Evolutionary conservation across 2,797 vertebrate species (phyloP).

Genomic region (Agapornis canus): DNA sequence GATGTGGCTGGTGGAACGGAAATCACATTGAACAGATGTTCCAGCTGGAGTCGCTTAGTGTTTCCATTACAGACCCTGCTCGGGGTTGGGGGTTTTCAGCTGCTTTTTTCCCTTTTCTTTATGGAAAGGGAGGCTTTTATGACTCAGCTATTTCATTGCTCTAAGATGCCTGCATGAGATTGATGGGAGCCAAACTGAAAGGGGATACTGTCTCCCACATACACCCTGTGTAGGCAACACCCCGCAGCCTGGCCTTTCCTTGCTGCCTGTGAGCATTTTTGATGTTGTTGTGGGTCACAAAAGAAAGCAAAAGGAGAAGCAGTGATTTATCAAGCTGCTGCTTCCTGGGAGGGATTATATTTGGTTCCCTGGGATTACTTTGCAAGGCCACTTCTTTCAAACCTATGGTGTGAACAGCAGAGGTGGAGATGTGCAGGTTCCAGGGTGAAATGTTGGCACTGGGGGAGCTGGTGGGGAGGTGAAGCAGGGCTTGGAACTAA

Average conservation of each 20-base stretch:
- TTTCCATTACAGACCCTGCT: constrained; percentile 51
- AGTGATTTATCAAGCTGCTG: neutral
- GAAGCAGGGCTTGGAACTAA: neutral
- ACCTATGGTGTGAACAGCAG: neutral
- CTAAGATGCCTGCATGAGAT: neutral
- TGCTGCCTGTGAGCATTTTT: neutral
- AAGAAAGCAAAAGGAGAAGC: neutral
- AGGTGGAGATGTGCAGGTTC: neutral
- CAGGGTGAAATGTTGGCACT: neutral
- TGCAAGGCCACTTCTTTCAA: neutral
- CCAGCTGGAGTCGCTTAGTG: constrained; percentile 69
- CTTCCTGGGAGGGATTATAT: neutral
- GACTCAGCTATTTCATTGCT: constrained; percentile 69
- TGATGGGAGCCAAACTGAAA: neutral
- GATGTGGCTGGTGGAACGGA: constrained; percentile 74
- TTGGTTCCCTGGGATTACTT: neutral
- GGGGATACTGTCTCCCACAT: neutral
- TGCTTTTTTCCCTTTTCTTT: rapidly evolving
- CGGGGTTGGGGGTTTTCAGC: neutral
- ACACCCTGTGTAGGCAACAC: neutral
- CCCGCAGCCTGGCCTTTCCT: neutral
- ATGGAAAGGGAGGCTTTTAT: constrained; percentile 11
- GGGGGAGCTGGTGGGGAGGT: neutral
- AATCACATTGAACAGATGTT: constrained; percentile 77
- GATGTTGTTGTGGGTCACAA: neutral